Evolutionary conservation across 2,797 vertebrate genomes (phyloP).

Genomic region (Synanceia verrucosa): DNA sequence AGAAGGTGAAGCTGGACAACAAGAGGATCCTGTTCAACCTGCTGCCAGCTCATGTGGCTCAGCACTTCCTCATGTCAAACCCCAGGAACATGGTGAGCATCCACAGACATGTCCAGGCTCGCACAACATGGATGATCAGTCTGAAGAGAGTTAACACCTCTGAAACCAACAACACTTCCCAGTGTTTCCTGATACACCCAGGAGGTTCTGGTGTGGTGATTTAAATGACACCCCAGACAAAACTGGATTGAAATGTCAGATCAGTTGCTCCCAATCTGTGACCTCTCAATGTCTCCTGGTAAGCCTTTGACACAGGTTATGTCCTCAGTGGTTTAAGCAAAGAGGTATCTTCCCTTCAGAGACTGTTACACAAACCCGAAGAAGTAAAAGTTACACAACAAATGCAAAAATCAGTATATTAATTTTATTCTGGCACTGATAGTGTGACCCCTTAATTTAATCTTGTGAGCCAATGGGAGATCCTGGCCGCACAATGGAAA

Average conservation of each 20-base stretch:
- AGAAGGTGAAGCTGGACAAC: slow-evolving; percentile 97
- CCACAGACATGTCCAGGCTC: slow-evolving; percentile 8
- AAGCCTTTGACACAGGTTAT: too few relatives aligned
- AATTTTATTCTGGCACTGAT: neutral
- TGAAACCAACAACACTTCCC: neutral
- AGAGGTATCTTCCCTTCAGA: too few relatives aligned
- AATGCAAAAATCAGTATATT: too few relatives aligned
- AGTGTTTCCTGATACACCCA: neutral
- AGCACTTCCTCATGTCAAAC: slow-evolving; percentile 98
- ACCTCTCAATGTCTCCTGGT: too few relatives aligned
- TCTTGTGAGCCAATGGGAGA: neutral
- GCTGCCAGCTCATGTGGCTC: slow-evolving; percentile 95
- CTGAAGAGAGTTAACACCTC: neutral
- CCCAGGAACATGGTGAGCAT: slow-evolving; percentile 96
- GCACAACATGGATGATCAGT: neutral
- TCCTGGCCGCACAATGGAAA: neutral
- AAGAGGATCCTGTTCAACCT: slow-evolving; percentile 98
- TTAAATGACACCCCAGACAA: neutral
- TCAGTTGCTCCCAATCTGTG: too few relatives aligned
- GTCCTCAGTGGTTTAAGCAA: too few relatives aligned
- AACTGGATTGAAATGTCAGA: too few relatives aligned
- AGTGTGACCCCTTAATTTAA: neutral
- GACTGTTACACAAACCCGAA: too few relatives aligned
- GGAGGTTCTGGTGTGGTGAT: neutral
- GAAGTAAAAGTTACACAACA: too few relatives aligned